Conservation (phyloP, 2,888 invertebrate species). For the Nomada lathburiana region DNA sequence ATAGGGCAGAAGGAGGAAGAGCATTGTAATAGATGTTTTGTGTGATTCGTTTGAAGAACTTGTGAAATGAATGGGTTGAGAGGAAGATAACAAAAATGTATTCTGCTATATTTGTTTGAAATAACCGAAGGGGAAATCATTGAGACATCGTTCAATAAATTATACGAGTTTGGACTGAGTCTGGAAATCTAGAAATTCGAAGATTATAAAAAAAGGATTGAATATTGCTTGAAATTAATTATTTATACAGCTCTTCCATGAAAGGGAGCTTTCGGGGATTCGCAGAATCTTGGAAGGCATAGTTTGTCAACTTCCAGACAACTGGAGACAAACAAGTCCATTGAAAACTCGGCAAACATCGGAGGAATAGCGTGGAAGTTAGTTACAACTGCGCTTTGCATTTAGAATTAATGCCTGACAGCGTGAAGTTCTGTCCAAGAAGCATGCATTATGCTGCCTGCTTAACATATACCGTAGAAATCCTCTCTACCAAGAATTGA, state of each 20-base stretch:
- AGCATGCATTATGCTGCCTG: background rate
- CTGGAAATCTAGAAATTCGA: too few relatives aligned
- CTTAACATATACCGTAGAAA: background rate
- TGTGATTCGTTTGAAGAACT: background rate
- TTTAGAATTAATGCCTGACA: conserved; percentile 8
- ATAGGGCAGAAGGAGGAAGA: background rate
- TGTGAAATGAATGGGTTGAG: too few relatives aligned
- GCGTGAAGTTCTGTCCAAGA: conserved; percentile 13
- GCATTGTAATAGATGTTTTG: background rate
- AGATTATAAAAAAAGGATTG: background rate
- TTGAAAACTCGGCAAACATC: conserved; percentile 19
- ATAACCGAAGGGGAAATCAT: background rate
- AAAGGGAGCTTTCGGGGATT: background rate
- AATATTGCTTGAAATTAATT: background rate
- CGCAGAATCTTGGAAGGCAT: background rate
- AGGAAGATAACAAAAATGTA: too few relatives aligned
- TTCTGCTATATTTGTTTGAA: too few relatives aligned
- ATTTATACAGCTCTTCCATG: background rate
- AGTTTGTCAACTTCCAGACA: background rate
- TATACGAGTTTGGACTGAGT: too few relatives aligned
- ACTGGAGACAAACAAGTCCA: background rate
- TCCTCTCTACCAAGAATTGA: background rate
- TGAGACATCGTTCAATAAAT: too few relatives aligned
- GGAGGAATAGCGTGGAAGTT: conserved; percentile 12
- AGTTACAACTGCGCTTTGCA: conserved; percentile 9